Conservation (phyloP, 2,797 vertebrate species). For the Numenius phaeopus region DNA sequence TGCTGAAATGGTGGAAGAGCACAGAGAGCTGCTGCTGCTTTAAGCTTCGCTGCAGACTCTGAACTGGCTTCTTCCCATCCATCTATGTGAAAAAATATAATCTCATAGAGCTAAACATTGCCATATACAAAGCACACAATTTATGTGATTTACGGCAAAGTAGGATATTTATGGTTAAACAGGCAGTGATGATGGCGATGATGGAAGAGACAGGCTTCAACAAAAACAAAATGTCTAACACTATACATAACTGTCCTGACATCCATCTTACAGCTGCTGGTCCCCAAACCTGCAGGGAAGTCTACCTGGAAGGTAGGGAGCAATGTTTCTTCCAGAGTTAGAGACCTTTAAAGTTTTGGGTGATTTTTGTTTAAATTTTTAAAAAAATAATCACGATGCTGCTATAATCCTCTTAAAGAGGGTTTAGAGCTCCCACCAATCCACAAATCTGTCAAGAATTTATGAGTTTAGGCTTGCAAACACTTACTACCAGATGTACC, state of each 20-base stretch:
- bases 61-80: not conserved
- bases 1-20: not conserved
- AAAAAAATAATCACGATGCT: not conserved
- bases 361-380: not conserved
- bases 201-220: not conserved
- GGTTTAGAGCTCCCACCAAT: not conserved
- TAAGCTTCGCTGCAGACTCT: not conserved
- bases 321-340: not conserved
- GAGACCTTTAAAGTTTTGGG: not conserved
- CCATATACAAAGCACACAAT: not conserved
- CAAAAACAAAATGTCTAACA: not conserved
- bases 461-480: slow-evolving; percentile 10
- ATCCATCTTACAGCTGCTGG: not conserved
- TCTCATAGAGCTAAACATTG: not conserved
- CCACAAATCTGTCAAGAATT: slow-evolving; percentile 5
- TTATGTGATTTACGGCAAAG: not conserved
- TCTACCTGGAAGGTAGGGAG: not conserved
- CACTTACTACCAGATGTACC: not conserved
- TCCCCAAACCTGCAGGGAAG: not conserved
- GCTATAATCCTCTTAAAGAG: not conserved
- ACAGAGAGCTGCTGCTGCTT: not conserved
- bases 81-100: not conserved
- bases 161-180: not conserved
- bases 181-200: not conserved
- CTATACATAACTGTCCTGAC: not conserved